phyloP scores from a whole-genome alignment of 2,888 invertebrate genomes.

The Andrena marginata region DNA sequence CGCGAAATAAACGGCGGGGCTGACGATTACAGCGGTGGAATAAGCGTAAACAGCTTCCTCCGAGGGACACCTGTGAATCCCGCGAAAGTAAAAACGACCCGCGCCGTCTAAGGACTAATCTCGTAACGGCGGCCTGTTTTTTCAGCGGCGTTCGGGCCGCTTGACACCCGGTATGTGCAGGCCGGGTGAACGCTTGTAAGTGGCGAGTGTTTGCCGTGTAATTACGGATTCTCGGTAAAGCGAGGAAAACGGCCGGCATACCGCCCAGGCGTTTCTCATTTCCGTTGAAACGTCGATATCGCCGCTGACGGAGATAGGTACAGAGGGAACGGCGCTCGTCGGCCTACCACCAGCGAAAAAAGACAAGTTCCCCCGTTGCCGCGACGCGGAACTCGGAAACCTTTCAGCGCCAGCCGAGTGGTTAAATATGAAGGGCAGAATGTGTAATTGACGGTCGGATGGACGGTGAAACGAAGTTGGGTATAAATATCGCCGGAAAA shows the following conservation, averaged over 20 bases:
- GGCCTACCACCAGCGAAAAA: too few relatives aligned
- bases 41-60: constrained; percentile 42
- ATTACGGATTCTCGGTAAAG: constrained; percentile 69
- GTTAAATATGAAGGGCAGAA: too few relatives aligned
- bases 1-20: constrained; percentile 41
- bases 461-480: too few relatives aligned
- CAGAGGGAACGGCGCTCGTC: too few relatives aligned
- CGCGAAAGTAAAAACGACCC: constrained; percentile 57
- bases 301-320: background rate
- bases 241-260: constrained; percentile 60
- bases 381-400: too few relatives aligned
- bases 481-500: too few relatives aligned
- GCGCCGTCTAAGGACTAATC: constrained; percentile 59
- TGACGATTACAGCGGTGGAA: constrained; percentile 50
- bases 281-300: constrained; percentile 63
- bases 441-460: too few relatives aligned
- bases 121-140: constrained; percentile 51
- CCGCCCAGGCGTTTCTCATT: constrained; percentile 57
- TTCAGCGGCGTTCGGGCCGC: constrained; percentile 33
- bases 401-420: too few relatives aligned
- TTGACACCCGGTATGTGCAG: constrained; percentile 54
- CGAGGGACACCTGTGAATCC: constrained; percentile 56
- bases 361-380: too few relatives aligned
- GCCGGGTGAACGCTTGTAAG: constrained; percentile 56
- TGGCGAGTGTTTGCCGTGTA: constrained; percentile 64